Base-by-base conservation (phyloP, 30 jellyfish, hydroid and myxozoan species). In the Haliclystus octoradiatus region DNA sequence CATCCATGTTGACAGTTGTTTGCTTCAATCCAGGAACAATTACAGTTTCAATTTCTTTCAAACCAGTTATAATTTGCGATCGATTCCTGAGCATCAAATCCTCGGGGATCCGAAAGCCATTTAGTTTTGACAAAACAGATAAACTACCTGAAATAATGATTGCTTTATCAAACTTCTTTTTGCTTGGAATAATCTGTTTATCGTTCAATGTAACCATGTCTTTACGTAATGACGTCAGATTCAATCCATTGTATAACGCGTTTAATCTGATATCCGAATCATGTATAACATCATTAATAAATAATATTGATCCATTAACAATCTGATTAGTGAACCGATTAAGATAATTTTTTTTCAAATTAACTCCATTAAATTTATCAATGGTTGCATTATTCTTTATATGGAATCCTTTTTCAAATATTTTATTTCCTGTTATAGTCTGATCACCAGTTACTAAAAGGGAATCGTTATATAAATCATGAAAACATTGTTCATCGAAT, bases 381-480 rank as follows among this genome's bases (percentile, higher is more conserved):
- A 40, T 5, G 19, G 9, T 9, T 9, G 57, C 57, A 2, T 73
- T 26, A 4, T 32, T 23, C 0, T 68, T 63, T 1, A 73, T 40
- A 47, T 30, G 35, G 77, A 22, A 9, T 26, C n/a, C 49, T 4
- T 33, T 27, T 15, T 15, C 19, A 22, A 74, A 62, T 2, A 7
- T 13, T 31, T 22, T 61, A n/a, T 29, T 30, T 1, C 88, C 94
- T 1, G 61, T 28, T 19, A 85, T 31, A 1, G 65, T 77, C 47
- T 86, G 96, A 26, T 69, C 63, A 12, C 79, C 84, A 12, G 26
- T 31, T 2, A 22, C 12, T 61, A 71, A 71, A 23, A 86, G 69
- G 26, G 94, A 65, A 40, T 65, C 66, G 15, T 29, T 30, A 49
- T 26, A 80, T 14, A 79, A 77, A 12, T 49, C 29, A 2, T 63